Evolutionary conservation across 2,888 invertebrate genomes (phyloP).

Genomic region (Physocephala rufipes): DNA sequence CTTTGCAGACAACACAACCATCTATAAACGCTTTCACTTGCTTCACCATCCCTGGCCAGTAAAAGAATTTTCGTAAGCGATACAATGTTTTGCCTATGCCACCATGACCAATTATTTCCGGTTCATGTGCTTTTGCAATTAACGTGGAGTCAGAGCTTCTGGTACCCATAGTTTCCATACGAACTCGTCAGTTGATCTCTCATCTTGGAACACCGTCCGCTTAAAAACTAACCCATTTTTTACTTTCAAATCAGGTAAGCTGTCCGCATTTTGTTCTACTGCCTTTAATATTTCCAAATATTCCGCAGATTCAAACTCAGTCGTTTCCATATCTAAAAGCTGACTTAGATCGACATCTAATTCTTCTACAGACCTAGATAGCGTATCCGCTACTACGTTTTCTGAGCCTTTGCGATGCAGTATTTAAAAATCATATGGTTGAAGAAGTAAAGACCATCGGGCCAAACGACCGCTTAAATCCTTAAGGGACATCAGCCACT

Average conservation of each 20-base stretch:
- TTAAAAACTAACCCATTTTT: constrained; percentile 21
- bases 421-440: constrained; percentile 42
- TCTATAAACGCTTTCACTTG: constrained; percentile 37
- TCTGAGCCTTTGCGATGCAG: constrained; percentile 7
- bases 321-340: constrained; percentile 16
- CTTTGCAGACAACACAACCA: constrained; percentile 31
- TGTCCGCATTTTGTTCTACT: background rate
- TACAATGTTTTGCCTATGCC: constrained; percentile 37
- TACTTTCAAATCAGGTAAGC: constrained; percentile 26
- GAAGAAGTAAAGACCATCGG: constrained; percentile 46
- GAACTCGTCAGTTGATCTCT: background rate
- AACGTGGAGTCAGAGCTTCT: background rate
- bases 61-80: constrained; percentile 32
- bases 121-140: background rate
- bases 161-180: constrained; percentile 15
- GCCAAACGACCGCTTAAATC: constrained; percentile 50
- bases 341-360: too few species aligned
- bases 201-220: background rate
- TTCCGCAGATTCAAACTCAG: background rate
- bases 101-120: constrained; percentile 15
- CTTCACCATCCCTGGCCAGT: constrained; percentile 43
- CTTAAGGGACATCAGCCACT: constrained; percentile 50
- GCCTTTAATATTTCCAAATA: background rate
- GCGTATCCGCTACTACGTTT: too few species aligned
- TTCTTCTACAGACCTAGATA: constrained; percentile 3